Conservation (phyloP, 2,113 vertebrate genomes). For the Menidia beryllina region DNA sequence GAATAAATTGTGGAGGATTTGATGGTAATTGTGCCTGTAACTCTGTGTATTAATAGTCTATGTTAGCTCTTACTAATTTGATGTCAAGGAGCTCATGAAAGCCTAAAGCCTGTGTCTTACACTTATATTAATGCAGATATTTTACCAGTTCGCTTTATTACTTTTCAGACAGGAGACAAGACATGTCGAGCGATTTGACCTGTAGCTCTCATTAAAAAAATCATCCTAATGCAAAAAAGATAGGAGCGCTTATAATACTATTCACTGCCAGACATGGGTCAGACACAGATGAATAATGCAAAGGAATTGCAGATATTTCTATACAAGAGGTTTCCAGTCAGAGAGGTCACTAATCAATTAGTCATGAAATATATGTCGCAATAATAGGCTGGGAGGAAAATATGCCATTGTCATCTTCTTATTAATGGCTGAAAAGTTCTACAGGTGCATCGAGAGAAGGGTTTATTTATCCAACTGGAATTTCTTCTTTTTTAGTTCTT, state of each 20-base stretch:
- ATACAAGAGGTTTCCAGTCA: constrained; percentile 14
- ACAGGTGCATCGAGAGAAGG: background rate
- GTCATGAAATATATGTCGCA: background rate
- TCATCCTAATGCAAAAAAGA: constrained; percentile 26
- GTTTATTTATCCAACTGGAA: background rate
- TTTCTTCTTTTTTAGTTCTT: background rate
- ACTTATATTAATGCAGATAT: constrained; percentile 17
- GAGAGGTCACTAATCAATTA: constrained; percentile 25
- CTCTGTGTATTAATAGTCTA: background rate
- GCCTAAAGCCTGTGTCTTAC: background rate
- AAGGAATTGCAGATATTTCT: constrained; percentile 38
- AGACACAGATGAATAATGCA: constrained; percentile 57
- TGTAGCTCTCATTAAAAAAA: constrained; percentile 26
- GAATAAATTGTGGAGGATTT: background rate
- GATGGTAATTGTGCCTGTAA: background rate
- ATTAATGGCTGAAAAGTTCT: background rate
- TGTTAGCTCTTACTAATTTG: constrained; percentile 1
- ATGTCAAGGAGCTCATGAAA: constrained; percentile 11
- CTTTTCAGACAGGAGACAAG: constrained; percentile 25
- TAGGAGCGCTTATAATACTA: constrained; percentile 27
- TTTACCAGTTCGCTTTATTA: constrained; percentile 22
- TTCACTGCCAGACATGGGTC: constrained; percentile 19
- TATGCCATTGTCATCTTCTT: background rate
- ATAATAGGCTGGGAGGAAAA: constrained; percentile 7
- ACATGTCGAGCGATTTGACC: constrained; percentile 34